Conservation (phyloP, 1,140 invertebrate species). For the Drosophila persimilis region DNA sequence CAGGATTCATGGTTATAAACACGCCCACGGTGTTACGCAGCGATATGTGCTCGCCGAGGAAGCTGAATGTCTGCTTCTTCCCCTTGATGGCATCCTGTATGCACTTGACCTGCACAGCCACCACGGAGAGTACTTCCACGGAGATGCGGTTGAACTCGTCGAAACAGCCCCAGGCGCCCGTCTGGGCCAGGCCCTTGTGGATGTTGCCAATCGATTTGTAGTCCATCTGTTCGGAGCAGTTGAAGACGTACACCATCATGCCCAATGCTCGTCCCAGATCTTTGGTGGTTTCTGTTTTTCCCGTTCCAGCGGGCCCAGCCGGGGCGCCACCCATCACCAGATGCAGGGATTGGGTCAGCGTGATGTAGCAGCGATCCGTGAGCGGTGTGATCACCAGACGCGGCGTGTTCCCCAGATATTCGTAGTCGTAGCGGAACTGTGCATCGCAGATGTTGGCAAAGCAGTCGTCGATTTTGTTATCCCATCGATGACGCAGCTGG, state of each 20-base stretch:
- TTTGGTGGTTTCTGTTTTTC: constrained; percentile 97
- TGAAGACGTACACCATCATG: constrained; percentile 98
- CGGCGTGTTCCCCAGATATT: constrained; percentile 95
- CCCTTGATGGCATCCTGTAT: constrained; percentile 93
- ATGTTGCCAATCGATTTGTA: constrained; percentile 97
- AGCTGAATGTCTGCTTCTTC: constrained; percentile 91
- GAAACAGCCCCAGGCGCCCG: constrained; percentile 98
- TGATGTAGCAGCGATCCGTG: constrained; percentile 96
- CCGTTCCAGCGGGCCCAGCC: constrained; percentile 93
- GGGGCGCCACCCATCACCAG: constrained; percentile 94
- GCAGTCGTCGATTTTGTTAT: constrained; percentile 91
- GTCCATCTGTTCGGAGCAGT: constrained; percentile 98
- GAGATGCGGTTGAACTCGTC: constrained; percentile 98
- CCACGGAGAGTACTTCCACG: constrained; percentile 95
- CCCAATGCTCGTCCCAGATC: constrained; percentile 95
- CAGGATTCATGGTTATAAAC: constrained; percentile 98
- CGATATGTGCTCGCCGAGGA: constrained; percentile 91
- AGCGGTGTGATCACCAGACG: constrained; percentile 94
- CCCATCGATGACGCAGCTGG: constrained; percentile 95
- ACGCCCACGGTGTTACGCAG: constrained; percentile 92
- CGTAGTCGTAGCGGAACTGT: constrained; percentile 95
- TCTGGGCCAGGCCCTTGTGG: constrained; percentile 94
- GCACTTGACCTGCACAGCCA: constrained; percentile 93
- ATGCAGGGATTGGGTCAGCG: constrained; percentile 94
- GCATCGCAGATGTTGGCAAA: constrained; percentile 97